Base-by-base conservation (phyloP, 2,797 vertebrate genomes). In the Hydrocynus forskahlii region DNA sequence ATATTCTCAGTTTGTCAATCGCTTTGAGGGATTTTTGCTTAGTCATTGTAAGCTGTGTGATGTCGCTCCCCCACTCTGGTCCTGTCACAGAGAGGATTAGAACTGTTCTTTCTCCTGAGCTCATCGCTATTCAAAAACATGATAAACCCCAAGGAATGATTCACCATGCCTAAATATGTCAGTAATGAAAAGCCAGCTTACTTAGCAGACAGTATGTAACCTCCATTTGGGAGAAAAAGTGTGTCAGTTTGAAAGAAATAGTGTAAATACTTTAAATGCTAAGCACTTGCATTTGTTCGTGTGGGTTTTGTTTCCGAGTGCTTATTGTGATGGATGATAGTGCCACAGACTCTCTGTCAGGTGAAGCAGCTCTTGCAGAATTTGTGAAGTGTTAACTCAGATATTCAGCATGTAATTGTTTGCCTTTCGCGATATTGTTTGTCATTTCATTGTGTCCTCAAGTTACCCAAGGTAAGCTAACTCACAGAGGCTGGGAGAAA, bases 1-100 rank as follows among this genome's bases (percentile, higher is more conserved):
- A 17, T 9, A 23, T 70, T 43, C 40, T 45, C 9, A 48, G 67
- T 17, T 69, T 12, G 1, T 50, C 64, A 9, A 9, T 9, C 3
- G 68, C 19, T 52, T 52, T 16, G 45, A 52, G 45, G 45, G 29
- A 5, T 67, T 76, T 48, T 21, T n/a, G 12, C 16, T 67, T 50
- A 60, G 73, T 38, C 9, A 52, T 2, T 23, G 13, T 62, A 70
- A 69, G 38, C 68, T 52, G 21, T 48, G 43, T 2, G 48, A 16
- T 16, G 13, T 70, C 64, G 43, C 64, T 21, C n/a, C n/a, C n/a
- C n/a, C n/a, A 43, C 64, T 43, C 64, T 38, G 43, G 17, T 67
- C 38, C 64, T n/a, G 64, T 67, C 64, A 43, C 64, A 67, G 64
- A 67, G 64, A 35, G 8, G 38, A 67, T 67, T 67, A 67, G 43